Base-by-base conservation (phyloP, 2,888 invertebrate species). In the Dynastes maya region DNA sequence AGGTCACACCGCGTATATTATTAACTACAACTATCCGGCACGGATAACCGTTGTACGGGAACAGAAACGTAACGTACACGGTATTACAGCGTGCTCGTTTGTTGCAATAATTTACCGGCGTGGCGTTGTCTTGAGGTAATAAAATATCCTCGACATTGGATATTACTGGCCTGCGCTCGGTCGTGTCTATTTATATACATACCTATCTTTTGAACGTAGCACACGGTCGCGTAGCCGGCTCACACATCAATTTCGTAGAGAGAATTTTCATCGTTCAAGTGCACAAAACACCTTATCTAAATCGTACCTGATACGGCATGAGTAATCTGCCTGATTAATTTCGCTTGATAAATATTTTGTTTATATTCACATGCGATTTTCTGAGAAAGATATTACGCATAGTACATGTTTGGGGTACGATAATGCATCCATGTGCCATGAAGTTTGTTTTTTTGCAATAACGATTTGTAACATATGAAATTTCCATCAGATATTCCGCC, bases 101-200 rank as follows among this genome's bases (percentile, higher is more conserved):
- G 58, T 58, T 72, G 72, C 72, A 72, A 58, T 72, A 72, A 72
- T 72, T 72, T 72, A 72, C 58, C 22, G 22, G 49, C 45, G 13
- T 72, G 72, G 72, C 72, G 72, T 72, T 72, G 72, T 72, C 72
- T 72, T 72, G 58, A 32, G 58, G 72, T 72, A 72, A 72, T 72
- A 72, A 72, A 72, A 72, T 72, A 72, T 72, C 55, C 58, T 72
- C 61, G 72, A 72, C 72, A 72, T 72, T 72, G 72, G 72, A 72
- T 72, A 72, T 72, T 72, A 61, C 58, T 37, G 72, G 37, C 72
- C 72, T 45, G 68, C 45, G 72, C 40, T 49, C 67, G 67, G 68
- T 29, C 72, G 58, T n/a, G 58, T 72, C 72, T 72, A 72, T 72
- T 72, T 72, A 72, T 72, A 37, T 2, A 5, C 5, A 72, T 58